Percentiles rank a stretch among this genome's conserved stretches.
Conservation (phyloP, 1,140 invertebrate genomes). For the Caenorhabditis elegans region DNA sequence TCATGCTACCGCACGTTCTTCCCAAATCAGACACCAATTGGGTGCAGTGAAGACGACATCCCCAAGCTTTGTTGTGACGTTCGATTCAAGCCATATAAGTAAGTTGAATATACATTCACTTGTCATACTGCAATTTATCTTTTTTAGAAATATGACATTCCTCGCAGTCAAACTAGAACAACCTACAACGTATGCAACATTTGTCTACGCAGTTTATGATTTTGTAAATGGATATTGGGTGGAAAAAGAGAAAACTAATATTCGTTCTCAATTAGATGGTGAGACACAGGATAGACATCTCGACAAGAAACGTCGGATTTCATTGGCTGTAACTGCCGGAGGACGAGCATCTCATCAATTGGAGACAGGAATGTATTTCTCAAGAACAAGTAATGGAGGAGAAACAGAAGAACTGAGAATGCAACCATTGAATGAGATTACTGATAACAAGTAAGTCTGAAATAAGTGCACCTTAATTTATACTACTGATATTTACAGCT, state of each 20-base stretch:
- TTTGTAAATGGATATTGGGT: conserved; percentile 35
- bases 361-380: conserved; percentile 50
- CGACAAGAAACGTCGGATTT: conserved; percentile 32
- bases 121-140: background rate
- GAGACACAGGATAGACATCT: conserved; percentile 48
- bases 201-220: conserved; percentile 48
- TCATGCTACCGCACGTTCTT: conserved; percentile 51
- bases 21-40: conserved; percentile 44
- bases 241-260: conserved; percentile 45
- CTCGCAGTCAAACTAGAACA: conserved; percentile 47
- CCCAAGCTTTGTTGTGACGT: conserved; percentile 50
- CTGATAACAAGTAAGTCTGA: conserved; percentile 51
- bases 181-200: conserved; percentile 45
- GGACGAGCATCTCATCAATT: conserved; percentile 47
- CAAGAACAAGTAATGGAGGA: conserved; percentile 42
- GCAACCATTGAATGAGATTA: conserved; percentile 46
- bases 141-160: conserved; percentile 42
- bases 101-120: background rate
- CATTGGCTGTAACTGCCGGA: conserved; percentile 45
- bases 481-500: too few species aligned
- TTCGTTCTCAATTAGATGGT: conserved; percentile 44
- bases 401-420: conserved; percentile 46
- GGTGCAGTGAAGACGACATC: conserved; percentile 27
- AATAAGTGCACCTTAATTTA: background rate
- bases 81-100: conserved; percentile 48